Percentiles rank a stretch among this genome's conserved stretches.
Evolutionary conservation across 2,888 invertebrate species (phyloP).

Genomic region (Bruchidius siliquastri): DNA sequence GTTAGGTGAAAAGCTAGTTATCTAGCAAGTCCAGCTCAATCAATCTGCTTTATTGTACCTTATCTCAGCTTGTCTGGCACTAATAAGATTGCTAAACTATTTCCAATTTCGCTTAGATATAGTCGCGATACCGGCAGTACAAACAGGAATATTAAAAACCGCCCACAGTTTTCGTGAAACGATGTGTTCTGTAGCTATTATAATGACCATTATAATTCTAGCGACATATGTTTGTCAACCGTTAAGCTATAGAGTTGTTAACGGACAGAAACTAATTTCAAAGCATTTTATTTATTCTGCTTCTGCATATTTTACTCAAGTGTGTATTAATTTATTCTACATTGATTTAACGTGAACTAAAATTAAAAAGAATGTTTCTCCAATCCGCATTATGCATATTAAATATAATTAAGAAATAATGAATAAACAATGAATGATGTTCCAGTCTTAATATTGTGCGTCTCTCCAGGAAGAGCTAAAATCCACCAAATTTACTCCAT

Average conservation of each 20-base stretch:
- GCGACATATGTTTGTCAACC: not conserved
- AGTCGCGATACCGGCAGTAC: not conserved
- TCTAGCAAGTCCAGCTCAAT: not conserved
- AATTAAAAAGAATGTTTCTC: too few relatives aligned
- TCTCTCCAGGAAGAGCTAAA: too few relatives aligned
- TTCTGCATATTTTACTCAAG: too few relatives aligned
- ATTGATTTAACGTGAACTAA: too few relatives aligned
- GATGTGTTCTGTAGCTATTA: not conserved
- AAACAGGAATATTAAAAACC: not conserved
- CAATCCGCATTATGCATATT: too few relatives aligned
- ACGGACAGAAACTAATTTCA: not conserved
- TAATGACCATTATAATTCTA: not conserved
- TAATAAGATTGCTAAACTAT: not conserved
- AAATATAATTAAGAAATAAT: too few relatives aligned
- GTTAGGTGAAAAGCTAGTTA: too few relatives aligned
- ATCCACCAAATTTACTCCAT: too few relatives aligned
- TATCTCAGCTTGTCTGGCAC: not conserved
- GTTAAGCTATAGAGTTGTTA: not conserved
- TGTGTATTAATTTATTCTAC: too few relatives aligned
- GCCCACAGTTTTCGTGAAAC: not conserved
- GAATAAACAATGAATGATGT: too few relatives aligned
- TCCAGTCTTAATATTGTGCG: too few relatives aligned
- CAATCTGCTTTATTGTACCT: not conserved
- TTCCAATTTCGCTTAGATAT: not conserved
- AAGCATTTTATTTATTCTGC: too few relatives aligned